Conservation (phyloP, 2,888 invertebrate genomes). For the Amphiduros pacificus region DNA sequence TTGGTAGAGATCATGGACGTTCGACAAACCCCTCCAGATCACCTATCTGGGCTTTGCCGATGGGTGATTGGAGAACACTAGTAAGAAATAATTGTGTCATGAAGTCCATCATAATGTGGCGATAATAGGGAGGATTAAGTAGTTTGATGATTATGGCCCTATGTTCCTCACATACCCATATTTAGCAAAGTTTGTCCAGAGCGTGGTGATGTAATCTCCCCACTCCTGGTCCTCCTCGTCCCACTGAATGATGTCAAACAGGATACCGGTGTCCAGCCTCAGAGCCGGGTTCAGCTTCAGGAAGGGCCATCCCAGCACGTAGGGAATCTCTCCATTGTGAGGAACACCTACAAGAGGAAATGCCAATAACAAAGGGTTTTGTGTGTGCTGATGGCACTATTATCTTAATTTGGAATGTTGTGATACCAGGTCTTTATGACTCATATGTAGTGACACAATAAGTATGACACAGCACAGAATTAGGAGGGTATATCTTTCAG, state of each 20-base stretch:
- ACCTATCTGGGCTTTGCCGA: not conserved
- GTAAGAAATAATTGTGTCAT: not conserved
- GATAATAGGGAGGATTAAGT: not conserved
- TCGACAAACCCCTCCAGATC: not conserved
- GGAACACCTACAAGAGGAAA: slow-evolving; percentile 11
- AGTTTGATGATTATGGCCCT: not conserved
- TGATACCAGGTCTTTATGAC: too few species aligned
- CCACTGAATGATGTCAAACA: slow-evolving; percentile 17
- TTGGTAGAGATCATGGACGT: too few species aligned
- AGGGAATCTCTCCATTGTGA: slow-evolving; percentile 18
- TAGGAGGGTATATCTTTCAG: too few species aligned
- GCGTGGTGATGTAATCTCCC: slow-evolving; percentile 19
- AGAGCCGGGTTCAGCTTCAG: slow-evolving; percentile 8
- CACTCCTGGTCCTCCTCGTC: slow-evolving; percentile 22
- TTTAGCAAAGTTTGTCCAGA: slow-evolving; percentile 33
- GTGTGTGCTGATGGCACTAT: too few species aligned
- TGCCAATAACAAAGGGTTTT: too few species aligned
- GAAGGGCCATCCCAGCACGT: slow-evolving; percentile 13
- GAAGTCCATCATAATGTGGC: not conserved
- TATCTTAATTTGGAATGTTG: too few species aligned
- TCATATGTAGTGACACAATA: too few species aligned
- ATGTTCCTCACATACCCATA: slow-evolving; percentile 16
- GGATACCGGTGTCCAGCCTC: slow-evolving; percentile 19
- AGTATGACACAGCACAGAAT: too few species aligned
- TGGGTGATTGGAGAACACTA: too few species aligned